phyloP scores from a whole-genome alignment of 2,888 invertebrate genomes.

The Stenichneumon culpator region DNA sequence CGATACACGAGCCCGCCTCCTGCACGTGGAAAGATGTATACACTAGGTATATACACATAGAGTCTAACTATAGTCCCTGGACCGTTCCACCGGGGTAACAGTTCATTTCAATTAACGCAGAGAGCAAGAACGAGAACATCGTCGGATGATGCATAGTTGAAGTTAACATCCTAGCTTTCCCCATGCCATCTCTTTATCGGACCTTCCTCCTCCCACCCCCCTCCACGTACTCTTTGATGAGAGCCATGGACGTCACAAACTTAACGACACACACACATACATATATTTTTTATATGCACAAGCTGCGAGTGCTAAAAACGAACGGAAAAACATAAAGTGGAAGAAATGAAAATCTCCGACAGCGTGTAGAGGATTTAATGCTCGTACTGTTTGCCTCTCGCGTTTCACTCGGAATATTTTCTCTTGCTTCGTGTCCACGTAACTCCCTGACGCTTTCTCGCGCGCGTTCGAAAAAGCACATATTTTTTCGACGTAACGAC shows the following conservation, averaged over 20 bases:
- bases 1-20: too few relatives aligned
- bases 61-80: constrained; percentile 38
- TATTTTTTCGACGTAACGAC: constrained; percentile 40
- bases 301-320: constrained; percentile 22
- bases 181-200: not conserved
- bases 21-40: constrained; percentile 11
- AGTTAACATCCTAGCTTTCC: constrained; percentile 26
- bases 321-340: constrained; percentile 32
- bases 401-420: constrained; percentile 20
- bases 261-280: not conserved
- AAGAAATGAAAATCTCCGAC: constrained; percentile 40
- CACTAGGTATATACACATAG: not conserved
- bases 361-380: constrained; percentile 44
- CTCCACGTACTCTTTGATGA: not conserved
- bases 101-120: constrained; percentile 61
- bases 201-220: not conserved
- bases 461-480: constrained; percentile 24
- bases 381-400: constrained; percentile 35
- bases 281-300: not conserved
- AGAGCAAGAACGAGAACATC: constrained; percentile 41
- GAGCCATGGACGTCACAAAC: not conserved
- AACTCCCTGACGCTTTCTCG: constrained; percentile 9
- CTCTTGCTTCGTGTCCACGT: constrained; percentile 14
- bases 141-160: constrained; percentile 33
- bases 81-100: constrained; percentile 43